Conservation (phyloP, 1,140 invertebrate genomes). For the honey bee (Apis mellifera) region DNA sequence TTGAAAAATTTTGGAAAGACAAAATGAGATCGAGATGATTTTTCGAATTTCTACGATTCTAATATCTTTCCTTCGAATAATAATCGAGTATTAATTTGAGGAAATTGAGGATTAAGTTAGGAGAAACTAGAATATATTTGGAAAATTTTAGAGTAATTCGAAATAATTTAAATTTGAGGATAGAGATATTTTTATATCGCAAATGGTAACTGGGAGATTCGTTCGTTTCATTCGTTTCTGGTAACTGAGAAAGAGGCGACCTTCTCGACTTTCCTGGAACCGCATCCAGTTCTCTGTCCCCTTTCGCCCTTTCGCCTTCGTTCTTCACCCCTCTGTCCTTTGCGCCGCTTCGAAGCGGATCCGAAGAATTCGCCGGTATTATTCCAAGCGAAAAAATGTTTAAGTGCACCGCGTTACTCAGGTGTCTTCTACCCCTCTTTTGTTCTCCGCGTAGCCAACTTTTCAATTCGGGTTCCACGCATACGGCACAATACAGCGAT, state of each 20-base stretch:
- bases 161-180: too few species aligned
- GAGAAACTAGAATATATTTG: too few species aligned
- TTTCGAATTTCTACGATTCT: too few species aligned
- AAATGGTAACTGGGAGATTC: not conserved
- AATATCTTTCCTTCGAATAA: too few species aligned
- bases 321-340: constrained; percentile 7
- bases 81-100: too few species aligned
- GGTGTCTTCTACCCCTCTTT: constrained; percentile 46
- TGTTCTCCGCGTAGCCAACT: constrained; percentile 43
- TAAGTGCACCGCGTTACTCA: constrained; percentile 32
- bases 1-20: too few species aligned
- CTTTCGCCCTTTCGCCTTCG: constrained; percentile 31
- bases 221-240: constrained; percentile 30
- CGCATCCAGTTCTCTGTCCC: constrained; percentile 13
- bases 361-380: constrained; percentile 49
- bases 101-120: too few species aligned
- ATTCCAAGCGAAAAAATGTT: constrained; percentile 36
- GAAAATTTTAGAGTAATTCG: too few species aligned
- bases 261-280: constrained; percentile 55
- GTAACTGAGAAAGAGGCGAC: constrained; percentile 8
- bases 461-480: constrained; percentile 15
- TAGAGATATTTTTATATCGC: too few species aligned
- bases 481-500: constrained; percentile 34
- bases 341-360: not conserved
- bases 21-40: too few species aligned